Conservation (phyloP, 1,140 invertebrate genomes). For the Wasmannia auropunctata region DNA sequence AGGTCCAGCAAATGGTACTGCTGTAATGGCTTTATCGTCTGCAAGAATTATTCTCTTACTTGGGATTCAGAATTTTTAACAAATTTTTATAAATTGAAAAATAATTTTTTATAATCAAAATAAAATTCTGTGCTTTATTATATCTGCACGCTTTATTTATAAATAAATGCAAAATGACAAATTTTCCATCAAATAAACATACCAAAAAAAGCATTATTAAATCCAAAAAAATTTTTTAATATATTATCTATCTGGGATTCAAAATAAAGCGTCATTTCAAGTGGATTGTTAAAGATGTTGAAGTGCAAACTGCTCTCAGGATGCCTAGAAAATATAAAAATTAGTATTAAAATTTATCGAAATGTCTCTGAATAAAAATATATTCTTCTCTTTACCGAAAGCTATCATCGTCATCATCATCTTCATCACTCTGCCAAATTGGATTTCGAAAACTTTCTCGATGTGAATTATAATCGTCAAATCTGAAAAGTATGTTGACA, state of each 20-base stretch:
- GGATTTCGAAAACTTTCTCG: constrained; percentile 77
- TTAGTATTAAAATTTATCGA: background rate
- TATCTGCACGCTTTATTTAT: background rate
- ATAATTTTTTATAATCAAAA: background rate
- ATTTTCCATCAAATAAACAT: background rate
- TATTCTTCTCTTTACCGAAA: constrained; percentile 69
- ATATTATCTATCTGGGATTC: constrained; percentile 79
- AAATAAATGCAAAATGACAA: background rate
- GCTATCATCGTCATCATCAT: constrained; percentile 78
- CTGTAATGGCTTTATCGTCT: constrained; percentile 34
- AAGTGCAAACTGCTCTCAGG: constrained; percentile 66
- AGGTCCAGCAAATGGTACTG: constrained; percentile 38
- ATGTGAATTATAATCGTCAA: constrained; percentile 59
- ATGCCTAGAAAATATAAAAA: constrained; percentile 53
- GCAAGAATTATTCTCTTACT: constrained; percentile 7
- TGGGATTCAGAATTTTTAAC: background rate
- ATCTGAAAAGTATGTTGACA: constrained; percentile 62
- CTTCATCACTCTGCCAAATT: constrained; percentile 79
- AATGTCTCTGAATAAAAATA: background rate
- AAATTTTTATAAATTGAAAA: background rate
- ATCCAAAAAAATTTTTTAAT: constrained; percentile 70
- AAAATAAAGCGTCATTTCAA: constrained; percentile 79
- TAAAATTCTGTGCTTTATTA: constrained; percentile 7
- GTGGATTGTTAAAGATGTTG: constrained; percentile 76
- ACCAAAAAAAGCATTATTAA: constrained; percentile 47